Base-by-base conservation (phyloP, 2,888 invertebrate species). In the Congeria kusceri region DNA sequence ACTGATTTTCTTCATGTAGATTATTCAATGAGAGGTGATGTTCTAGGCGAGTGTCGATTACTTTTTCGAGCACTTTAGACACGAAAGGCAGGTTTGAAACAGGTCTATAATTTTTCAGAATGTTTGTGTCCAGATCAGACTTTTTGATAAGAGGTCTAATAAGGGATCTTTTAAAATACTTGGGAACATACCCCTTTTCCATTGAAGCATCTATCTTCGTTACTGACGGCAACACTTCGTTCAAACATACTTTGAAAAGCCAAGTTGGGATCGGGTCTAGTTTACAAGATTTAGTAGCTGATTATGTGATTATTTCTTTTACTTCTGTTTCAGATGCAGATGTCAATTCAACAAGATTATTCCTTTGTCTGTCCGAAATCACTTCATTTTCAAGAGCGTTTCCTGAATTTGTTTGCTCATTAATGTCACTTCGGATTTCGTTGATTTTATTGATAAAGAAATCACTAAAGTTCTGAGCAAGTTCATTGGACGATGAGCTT, bases 401-500 rank as follows among this genome's bases (percentile, higher is more conserved):
- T 39, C 15, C 13, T 25, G 20, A 9, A 15, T 53, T 1, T 15
- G 25, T 49, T 44, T 59, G 49, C 15, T 49, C 15, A 32, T n/a
- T 63, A 29, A 77, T 77, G 20, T 63, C 71, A 49, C 20, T 49
- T 57, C 71, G 20, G 44, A 77, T 77, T 47, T 39, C 20, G 1
- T 77, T 66, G 23, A 67, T 67, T 23, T 77, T 74, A n/a, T 63
- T 29, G 20, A 74, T 64, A 28, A 74, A 70, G 59, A 74, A 70
- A 39, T 78, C 74, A 58, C 78, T 57, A 44, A 78, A 62, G n/a
- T 64, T 11, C 46, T 74, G 70, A 20, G 70, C 77, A 1, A 77
- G 66, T 56, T 70, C 32, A 20, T 77, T 65, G 9, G 71, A 46
- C 5, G 59, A 27, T 44, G 28, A 44, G 44, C 28, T 20, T 1